Evolutionary conservation across 2,113 vertebrate species (phyloP), one percentile per base, ranked within the genome.

Genomic region (western clawed frog (Xenopus tropicalis)): DNA sequence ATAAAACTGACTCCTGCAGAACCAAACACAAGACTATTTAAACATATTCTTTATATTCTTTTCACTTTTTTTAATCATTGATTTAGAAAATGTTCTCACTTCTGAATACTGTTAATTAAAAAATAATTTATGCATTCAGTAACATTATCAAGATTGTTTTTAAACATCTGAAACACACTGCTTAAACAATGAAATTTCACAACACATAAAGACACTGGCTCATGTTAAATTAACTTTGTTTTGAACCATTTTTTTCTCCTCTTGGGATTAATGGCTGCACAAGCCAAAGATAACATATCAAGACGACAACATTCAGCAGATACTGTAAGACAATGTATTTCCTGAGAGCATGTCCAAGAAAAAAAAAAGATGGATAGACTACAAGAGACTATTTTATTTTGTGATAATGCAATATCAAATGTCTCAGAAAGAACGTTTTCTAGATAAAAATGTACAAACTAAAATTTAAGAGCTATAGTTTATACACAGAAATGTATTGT

Each of bases 241-340:
- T 66, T 20, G 21, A 66, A 58, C 20, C 9, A 72, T 57, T 63
- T 52, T 59, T 56, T 62, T 63, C 66, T 66, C 66, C 73, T 67
- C 51, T 25, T 16, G 48, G 66, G 73, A 57, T 22, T 44, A 23
- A 25, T 14, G 58, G 42, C 16, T 59, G 72, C 72, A 69, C 72
- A 75, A 75, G 72, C 11, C 72, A 62, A 14, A 54, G 72, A 75
- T 75, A 76, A 22, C 25, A 19, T 76, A 76, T 76, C 73, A 63
- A 14, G 19, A 69, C 16, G 66, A 76, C 66, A 76, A 76, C 73
- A 76, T 61, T 57, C 17, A 63, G 14, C 17, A 76, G 73, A 76
- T 76, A 76, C 69, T 63, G 21, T 43, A 69, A 37, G 58, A 76
- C 73, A 76, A 76, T 76, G 66, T 69, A 76, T 43, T 76, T 76